Evolutionary conservation across 2,113 vertebrate genomes (phyloP).

Genomic region (Myocastor coypus): DNA sequence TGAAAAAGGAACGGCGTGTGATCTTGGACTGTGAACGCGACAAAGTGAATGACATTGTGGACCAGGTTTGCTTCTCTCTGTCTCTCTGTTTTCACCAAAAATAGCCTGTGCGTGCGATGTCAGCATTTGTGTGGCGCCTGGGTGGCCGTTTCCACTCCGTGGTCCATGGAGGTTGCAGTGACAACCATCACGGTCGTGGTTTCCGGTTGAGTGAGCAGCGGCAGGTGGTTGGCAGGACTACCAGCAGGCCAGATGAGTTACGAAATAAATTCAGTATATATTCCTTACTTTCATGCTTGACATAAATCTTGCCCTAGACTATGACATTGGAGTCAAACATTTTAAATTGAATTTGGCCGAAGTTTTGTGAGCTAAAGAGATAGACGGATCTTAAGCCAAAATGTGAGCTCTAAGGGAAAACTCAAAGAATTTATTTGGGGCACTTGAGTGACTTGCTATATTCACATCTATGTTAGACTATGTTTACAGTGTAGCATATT

Average conservation of each 20-base stretch:
- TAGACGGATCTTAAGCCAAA: not conserved
- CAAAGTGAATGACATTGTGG: slow-evolving; percentile 99
- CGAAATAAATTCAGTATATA: not conserved
- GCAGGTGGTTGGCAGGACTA: slow-evolving; percentile 30
- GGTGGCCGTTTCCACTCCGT: slow-evolving; percentile 35
- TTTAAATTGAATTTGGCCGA: not conserved
- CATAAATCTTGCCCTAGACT: not conserved
- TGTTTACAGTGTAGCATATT: not conserved
- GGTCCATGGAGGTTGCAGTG: slow-evolving; percentile 47
- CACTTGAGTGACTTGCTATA: not conserved
- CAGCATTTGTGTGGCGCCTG: slow-evolving; percentile 38
- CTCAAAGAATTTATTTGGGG: not conserved
- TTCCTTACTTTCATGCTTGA: not conserved
- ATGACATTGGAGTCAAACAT: slow-evolving; percentile 35
- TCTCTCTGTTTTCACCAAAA: slow-evolving; percentile 63
- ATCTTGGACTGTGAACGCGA: slow-evolving; percentile 99
- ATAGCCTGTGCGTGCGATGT: not conserved
- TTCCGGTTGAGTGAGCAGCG: slow-evolving; percentile 52
- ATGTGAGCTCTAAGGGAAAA: not conserved
- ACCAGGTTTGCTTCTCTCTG: slow-evolving; percentile 91
- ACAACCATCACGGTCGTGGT: slow-evolving; percentile 58
- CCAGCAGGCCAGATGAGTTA: not conserved
- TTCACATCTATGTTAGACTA: not conserved
- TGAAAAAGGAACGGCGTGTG: slow-evolving; percentile 97
- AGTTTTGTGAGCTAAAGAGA: not conserved